Conservation (phyloP, 2,797 vertebrate genomes). For the Clarias laeviceps region DNA sequence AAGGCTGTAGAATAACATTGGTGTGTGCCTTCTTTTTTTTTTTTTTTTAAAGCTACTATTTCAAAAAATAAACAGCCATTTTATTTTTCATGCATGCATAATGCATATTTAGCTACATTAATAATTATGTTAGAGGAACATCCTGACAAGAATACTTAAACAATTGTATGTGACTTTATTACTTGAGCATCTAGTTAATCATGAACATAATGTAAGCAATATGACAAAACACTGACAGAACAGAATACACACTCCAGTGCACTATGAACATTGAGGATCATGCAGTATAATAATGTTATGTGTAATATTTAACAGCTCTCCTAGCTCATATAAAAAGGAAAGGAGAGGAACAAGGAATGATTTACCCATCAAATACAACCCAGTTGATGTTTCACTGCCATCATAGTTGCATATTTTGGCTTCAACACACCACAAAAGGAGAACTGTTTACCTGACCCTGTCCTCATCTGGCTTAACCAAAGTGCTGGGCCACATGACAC, state of each 20-base stretch:
- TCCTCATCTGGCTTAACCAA: slow-evolving; percentile 56
- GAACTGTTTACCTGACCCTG: slow-evolving; percentile 52
- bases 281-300: neutral
- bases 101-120: neutral
- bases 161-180: slow-evolving; percentile 19
- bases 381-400: slow-evolving; percentile 11
- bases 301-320: neutral
- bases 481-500: slow-evolving; percentile 59
- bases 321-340: neutral
- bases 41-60: neutral
- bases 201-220: slow-evolving; percentile 66
- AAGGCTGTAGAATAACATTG: neutral
- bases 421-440: slow-evolving; percentile 32
- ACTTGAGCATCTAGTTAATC: slow-evolving; percentile 68
- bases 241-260: slow-evolving; percentile 10
- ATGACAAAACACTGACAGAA: slow-evolving; percentile 19
- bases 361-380: slow-evolving; percentile 1
- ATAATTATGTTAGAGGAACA: neutral
- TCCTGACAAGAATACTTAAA: neutral
- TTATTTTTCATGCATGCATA: neutral
- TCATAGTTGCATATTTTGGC: slow-evolving; percentile 27
- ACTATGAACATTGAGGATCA: neutral
- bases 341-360: slow-evolving; percentile 12
- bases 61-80: neutral
- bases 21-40: neutral